Evolutionary conservation across 2,888 invertebrate species (phyloP).

Genomic region (Tillus elongatus): DNA sequence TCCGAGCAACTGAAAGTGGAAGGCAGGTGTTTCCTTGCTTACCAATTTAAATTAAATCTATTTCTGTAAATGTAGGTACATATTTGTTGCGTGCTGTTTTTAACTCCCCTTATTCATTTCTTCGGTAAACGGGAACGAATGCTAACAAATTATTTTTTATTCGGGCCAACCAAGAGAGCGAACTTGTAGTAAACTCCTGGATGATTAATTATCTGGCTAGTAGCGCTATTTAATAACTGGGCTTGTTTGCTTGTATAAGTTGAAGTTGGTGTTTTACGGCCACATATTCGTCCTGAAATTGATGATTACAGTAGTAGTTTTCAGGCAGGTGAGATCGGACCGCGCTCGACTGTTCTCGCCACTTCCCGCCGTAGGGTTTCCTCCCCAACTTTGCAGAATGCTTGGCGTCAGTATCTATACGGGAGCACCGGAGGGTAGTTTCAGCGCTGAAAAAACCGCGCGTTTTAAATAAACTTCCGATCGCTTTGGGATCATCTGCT

Average conservation of each 20-base stretch:
- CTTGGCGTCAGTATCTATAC: constrained; percentile 39
- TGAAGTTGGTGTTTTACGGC: constrained; percentile 22
- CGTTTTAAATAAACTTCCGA: constrained; percentile 1
- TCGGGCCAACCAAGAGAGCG: neutral
- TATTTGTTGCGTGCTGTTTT: too few relatives aligned
- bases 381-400: constrained; percentile 36
- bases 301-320: constrained; percentile 35
- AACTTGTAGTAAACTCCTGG: constrained; percentile 11
- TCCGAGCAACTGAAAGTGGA: too few relatives aligned
- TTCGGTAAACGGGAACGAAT: too few relatives aligned
- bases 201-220: constrained; percentile 15
- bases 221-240: neutral
- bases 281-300: constrained; percentile 28
- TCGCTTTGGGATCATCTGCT: neutral
- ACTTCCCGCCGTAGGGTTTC: constrained; percentile 30
- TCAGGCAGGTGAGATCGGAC: constrained; percentile 31
- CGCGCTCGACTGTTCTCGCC: constrained; percentile 19
- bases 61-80: too few relatives aligned
- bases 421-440: too few relatives aligned
- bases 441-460: constrained; percentile 1
- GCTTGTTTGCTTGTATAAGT: constrained; percentile 10
- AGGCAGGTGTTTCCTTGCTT: too few relatives aligned
- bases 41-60: too few relatives aligned
- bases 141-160: neutral
- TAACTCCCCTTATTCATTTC: too few relatives aligned